phyloP scores from a whole-genome alignment of 2,113 vertebrate species.

The Laticauda laticaudata region DNA sequence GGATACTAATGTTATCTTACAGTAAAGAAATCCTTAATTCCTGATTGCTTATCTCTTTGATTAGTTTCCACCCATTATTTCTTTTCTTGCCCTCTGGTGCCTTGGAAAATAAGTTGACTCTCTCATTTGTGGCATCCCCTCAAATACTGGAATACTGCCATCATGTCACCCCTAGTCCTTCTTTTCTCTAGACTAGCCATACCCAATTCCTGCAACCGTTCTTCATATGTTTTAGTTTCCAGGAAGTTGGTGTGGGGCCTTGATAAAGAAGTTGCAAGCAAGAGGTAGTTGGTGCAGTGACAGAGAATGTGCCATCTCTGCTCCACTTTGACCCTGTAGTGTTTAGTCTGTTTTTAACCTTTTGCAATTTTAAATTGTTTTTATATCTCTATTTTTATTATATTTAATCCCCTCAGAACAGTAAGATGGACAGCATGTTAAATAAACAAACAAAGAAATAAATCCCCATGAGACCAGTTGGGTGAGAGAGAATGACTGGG shows the following conservation, averaged over 20 bases:
- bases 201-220: background rate
- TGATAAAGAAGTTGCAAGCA: background rate
- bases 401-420: background rate
- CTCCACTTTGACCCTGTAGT: background rate
- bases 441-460: too few species aligned
- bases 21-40: background rate
- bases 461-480: background rate
- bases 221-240: background rate
- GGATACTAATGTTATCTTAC: background rate
- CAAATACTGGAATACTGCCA: background rate
- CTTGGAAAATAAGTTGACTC: background rate
- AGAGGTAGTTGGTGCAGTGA: background rate
- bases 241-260: background rate
- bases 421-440: background rate
- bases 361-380: background rate
- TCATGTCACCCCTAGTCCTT: background rate
- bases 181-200: background rate
- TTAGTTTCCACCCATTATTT: background rate
- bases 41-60: background rate
- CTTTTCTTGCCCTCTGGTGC: background rate
- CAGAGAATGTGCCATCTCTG: background rate
- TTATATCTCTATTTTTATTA: background rate
- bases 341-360: background rate
- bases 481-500: background rate
- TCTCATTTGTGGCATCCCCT: background rate